phyloP scores from a whole-genome alignment of 2,113 vertebrate species.

The Ahaetulla prasina region DNA sequence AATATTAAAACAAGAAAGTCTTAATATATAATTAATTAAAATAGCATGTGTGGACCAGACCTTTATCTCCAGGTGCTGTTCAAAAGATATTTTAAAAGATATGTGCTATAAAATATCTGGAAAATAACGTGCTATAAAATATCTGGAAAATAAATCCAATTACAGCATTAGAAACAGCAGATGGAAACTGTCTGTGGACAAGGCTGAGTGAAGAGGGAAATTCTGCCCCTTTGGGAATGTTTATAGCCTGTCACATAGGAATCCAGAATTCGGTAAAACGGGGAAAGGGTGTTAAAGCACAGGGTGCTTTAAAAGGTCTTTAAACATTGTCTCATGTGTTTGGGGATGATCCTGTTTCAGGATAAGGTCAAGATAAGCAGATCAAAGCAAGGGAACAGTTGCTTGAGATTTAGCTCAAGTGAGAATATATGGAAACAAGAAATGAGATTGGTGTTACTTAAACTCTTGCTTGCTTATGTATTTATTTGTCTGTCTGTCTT shows the following conservation, averaged over 20 bases:
- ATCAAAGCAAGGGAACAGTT: not conserved
- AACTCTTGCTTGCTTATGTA: not conserved
- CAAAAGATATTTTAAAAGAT: not conserved
- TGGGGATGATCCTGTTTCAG: not conserved
- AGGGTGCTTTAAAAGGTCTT: not conserved
- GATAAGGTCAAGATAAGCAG: not conserved
- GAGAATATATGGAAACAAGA: not conserved
- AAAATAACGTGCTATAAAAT: not conserved
- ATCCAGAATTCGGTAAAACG: not conserved
- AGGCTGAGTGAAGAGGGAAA: not conserved
- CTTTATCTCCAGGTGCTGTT: not conserved
- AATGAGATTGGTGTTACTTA: not conserved
- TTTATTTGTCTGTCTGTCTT: not conserved
- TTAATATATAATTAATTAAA: not conserved
- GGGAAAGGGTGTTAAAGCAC: not conserved
- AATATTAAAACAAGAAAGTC: not conserved
- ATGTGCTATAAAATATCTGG: not conserved
- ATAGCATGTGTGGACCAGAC: not conserved
- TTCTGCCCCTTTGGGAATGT: not conserved
- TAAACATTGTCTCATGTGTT: not conserved
- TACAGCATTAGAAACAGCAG: not conserved
- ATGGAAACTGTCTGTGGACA: not conserved
- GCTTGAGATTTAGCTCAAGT: not conserved
- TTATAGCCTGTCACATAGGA: not conserved
- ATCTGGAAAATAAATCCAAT: conserved; percentile 6